Conservation (phyloP, 2,888 invertebrate genomes). For the Troides aeacus region DNA sequence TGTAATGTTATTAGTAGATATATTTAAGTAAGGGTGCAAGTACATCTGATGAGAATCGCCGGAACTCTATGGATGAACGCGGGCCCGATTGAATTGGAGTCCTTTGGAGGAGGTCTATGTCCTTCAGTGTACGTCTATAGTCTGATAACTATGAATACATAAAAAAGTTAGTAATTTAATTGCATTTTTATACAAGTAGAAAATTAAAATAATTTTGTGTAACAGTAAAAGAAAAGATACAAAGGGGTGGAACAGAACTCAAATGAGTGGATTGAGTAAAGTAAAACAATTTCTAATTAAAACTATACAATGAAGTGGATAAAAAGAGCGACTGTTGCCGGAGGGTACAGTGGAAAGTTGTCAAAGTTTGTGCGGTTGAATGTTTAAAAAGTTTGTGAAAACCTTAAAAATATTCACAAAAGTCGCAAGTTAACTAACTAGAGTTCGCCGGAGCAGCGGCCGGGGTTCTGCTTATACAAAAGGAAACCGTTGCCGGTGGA, state of each 20-base stretch:
- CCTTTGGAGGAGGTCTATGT: no score
- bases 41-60: no score
- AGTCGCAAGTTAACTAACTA: constrained; percentile 41
- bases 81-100: no score
- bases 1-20: no score
- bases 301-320: not conserved
- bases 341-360: not conserved
- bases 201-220: no score
- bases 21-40: no score
- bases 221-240: no score
- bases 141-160: no score
- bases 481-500: not conserved
- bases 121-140: no score
- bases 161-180: no score
- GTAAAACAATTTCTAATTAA: not conserved
- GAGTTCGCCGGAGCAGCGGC: constrained; percentile 36
- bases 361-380: constrained; percentile 28
- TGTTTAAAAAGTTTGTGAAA: constrained; percentile 29
- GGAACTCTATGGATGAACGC: no score
- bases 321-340: not conserved
- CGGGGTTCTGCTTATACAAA: not conserved
- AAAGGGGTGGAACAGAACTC: not conserved
- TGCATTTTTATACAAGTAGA: no score
- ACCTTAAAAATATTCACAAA: constrained; percentile 40
- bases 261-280: not conserved